These are phyloP conservation scores for Drosophila funebris DNA, from an alignment of 1,140 invertebrate species.

Conservation along the genomic window DNA sequence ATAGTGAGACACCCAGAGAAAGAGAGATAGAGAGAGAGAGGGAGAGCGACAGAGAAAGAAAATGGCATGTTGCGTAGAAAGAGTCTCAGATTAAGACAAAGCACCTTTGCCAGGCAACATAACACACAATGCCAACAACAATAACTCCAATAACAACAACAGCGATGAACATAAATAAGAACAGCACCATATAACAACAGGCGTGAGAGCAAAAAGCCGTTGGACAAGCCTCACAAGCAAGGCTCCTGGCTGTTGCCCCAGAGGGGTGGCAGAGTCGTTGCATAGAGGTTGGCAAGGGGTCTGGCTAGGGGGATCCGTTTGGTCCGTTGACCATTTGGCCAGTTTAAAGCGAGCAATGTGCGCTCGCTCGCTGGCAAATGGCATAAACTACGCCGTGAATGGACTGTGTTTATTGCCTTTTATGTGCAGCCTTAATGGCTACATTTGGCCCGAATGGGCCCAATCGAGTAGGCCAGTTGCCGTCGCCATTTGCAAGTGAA, in stretches of 20 bases:
- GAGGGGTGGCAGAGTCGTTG: no score
- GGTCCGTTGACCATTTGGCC: conserved; percentile 48
- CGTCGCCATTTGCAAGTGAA: conserved; percentile 25
- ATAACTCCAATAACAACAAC: neutral
- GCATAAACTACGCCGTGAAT: conserved; percentile 68
- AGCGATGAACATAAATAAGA: conserved; percentile 54
- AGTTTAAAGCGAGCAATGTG: conserved; percentile 60
- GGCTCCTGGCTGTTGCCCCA: neutral
- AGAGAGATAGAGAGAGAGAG: neutral
- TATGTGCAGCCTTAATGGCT: conserved; percentile 71
- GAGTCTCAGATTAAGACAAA: conserved; percentile 75
- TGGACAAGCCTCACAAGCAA: neutral
- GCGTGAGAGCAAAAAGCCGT: neutral
- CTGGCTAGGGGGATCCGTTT: neutral
- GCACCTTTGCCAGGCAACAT: conserved; percentile 52
- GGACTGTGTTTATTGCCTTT: conserved; percentile 76
- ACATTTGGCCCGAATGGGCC: conserved; percentile 41
- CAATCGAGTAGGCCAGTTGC: neutral
- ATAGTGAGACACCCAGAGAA: neutral
- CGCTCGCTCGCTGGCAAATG: conserved; percentile 54
- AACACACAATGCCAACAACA: neutral
- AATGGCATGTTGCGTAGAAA: conserved; percentile 58
- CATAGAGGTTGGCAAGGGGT: neutral
- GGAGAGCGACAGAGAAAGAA: neutral
- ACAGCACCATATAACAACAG: conserved; percentile 27